These are phyloP conservation scores for Hyperoplus immaculatus DNA, from an alignment of 2,797 vertebrate genomes.

Conservation along the genomic window DNA sequence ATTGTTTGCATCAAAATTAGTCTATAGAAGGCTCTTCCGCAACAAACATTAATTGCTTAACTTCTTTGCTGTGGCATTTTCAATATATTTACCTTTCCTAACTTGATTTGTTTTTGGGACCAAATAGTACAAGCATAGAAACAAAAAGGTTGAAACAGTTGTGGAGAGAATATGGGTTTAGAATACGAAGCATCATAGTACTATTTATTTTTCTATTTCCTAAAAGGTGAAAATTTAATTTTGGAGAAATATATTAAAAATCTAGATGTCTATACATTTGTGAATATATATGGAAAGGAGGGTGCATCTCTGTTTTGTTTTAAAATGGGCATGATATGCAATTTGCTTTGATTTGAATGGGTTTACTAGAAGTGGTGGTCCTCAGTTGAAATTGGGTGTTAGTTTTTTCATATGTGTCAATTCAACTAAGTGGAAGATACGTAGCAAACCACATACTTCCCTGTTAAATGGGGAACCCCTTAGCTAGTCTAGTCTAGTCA, in stretches of 20 bases:
- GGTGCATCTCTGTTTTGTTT: slow-evolving; percentile 40
- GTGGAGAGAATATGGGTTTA: slow-evolving; percentile 24
- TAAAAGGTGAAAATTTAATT: background rate
- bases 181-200: slow-evolving; percentile 18
- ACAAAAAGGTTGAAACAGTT: slow-evolving; percentile 20
- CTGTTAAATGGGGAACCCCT: slow-evolving; percentile 42
- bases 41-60: slow-evolving; percentile 23
- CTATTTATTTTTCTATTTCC: slow-evolving; percentile 22
- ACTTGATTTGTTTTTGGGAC: slow-evolving; percentile 31
- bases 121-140: slow-evolving; percentile 29
- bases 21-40: slow-evolving; percentile 13
- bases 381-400: slow-evolving; percentile 47
- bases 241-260: slow-evolving; percentile 10
- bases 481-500: slow-evolving; percentile 52
- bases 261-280: slow-evolving; percentile 54
- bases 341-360: slow-evolving; percentile 47
- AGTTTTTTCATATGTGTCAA: slow-evolving; percentile 53
- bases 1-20: slow-evolving; percentile 12
- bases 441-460: slow-evolving; percentile 64
- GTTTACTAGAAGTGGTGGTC: slow-evolving; percentile 45
- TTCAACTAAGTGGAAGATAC: slow-evolving; percentile 58
- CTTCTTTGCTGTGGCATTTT: slow-evolving; percentile 27
- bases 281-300: slow-evolving; percentile 47
- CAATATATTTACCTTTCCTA: slow-evolving; percentile 11
- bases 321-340: slow-evolving; percentile 47